Base-by-base conservation (phyloP, 2,888 invertebrate genomes). In the Lobophora halterata region DNA sequence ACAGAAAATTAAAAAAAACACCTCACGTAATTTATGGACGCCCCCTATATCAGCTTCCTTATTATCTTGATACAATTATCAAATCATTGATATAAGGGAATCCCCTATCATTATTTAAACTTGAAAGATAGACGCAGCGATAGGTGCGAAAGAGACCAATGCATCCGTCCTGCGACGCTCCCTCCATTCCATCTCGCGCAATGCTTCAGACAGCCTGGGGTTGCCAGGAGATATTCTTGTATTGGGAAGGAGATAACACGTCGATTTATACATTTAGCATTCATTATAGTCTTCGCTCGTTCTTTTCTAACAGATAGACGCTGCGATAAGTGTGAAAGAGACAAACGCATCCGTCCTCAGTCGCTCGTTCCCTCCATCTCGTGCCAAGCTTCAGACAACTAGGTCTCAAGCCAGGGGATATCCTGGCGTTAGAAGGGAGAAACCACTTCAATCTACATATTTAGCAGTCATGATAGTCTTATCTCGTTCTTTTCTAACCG, bases 111-210 rank as follows among this genome's bases (percentile, higher is more conserved):
- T n/a, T n/a, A n/a, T n/a, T n/a, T n/a, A n/a, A n/a, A n/a, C n/a
- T n/a, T n/a, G n/a, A n/a, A n/a, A n/a, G n/a, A n/a, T n/a, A n/a
- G 81, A 83, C 29, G 80, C 75, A 16, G 68, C 66, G 0, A 81
- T 79, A 70, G 81, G 71, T 0, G 50, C 71, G 28, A 46, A 65
- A 19, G 79, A 79, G 49, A 76, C 73, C 0, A 68, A 68, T 24
- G 58, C 45, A 0, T 74, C 75, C 1, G 71, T 75, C 1, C 47
- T 79, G 0, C 46, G 54, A 0, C 67, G 80, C 0, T 67, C 74
- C 0, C 52, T 77, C n/a, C n/a, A n/a, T n/a, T n/a, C 4, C 59
- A 54, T 1, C 31, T 82, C 4, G 76, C 79, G 0, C 55, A 50
- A 40, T 60, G 72, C 9, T 40, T 82, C 3, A 58, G 70, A 1